Evolutionary conservation across 2,113 vertebrate species (phyloP).

Genomic region (Dasyornis broadbenti): DNA sequence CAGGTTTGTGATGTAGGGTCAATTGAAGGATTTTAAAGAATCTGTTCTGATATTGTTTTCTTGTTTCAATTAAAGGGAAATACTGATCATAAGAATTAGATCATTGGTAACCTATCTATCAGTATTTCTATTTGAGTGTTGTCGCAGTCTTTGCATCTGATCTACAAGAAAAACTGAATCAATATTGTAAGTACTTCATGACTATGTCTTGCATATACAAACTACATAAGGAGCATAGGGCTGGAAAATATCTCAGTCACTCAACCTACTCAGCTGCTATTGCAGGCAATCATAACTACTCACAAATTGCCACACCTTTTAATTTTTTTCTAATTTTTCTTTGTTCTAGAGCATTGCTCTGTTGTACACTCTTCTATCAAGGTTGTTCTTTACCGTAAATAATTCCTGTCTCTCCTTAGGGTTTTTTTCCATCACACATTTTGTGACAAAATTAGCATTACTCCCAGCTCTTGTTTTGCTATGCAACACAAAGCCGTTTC

Average conservation of each 20-base stretch:
- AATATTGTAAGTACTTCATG: neutral
- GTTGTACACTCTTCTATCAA: neutral
- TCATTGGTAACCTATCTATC: neutral
- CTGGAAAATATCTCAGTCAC: neutral
- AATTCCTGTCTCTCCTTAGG: neutral
- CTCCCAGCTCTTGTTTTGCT: neutral
- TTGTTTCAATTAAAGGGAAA: neutral
- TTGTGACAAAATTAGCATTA: neutral
- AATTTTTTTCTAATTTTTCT: neutral
- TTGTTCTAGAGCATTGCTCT: neutral
- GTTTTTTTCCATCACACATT: neutral
- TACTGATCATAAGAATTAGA: neutral
- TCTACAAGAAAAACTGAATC: neutral
- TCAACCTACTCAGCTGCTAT: neutral
- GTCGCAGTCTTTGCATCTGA: neutral
- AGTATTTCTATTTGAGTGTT: neutral
- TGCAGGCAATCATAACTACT: neutral
- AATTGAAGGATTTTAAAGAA: neutral
- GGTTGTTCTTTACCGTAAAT: neutral
- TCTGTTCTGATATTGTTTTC: neutral
- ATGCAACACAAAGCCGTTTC: neutral
- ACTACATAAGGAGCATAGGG: neutral
- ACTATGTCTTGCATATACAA: rapidly evolving
- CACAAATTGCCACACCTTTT: neutral
- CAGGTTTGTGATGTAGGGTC: neutral